These are phyloP conservation scores for Leptonema lineaticorne DNA, from an alignment of 1,140 invertebrate species.

Conservation along the genomic window DNA sequence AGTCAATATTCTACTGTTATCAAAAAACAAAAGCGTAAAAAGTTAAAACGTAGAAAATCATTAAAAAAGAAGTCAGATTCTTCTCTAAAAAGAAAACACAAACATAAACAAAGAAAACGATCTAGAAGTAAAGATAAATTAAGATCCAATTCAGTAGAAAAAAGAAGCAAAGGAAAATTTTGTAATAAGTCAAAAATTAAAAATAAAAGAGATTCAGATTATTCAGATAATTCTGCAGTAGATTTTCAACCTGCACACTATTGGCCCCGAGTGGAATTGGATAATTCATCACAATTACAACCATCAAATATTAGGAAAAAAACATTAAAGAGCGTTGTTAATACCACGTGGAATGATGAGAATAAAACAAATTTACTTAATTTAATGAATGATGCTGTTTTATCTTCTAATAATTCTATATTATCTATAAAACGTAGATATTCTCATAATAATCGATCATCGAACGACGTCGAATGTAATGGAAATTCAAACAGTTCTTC, in stretches of 20 bases:
- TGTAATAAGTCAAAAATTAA: slow-evolving; percentile 31
- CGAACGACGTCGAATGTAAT: too few relatives aligned
- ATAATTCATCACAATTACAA: not conserved
- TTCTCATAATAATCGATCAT: slow-evolving; percentile 4
- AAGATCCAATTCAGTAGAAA: not conserved
- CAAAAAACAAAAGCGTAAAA: slow-evolving; percentile 30
- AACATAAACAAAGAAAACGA: slow-evolving; percentile 30
- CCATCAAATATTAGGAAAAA: not conserved
- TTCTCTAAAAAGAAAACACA: slow-evolving; percentile 22
- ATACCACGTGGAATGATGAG: not conserved
- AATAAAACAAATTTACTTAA: slow-evolving; percentile 22
- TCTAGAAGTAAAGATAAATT: slow-evolving; percentile 30
- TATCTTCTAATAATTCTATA: slow-evolving; percentile 26
- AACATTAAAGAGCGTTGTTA: slow-evolving; percentile 23
- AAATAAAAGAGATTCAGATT: slow-evolving; percentile 18
- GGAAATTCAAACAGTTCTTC: too few relatives aligned
- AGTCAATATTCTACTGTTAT: not conserved
- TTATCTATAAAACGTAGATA: slow-evolving; percentile 26
- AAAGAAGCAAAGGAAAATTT: slow-evolving; percentile 24
- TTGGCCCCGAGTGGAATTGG: not conserved
- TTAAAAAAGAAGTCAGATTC: slow-evolving; percentile 3
- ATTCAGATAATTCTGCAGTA: not conserved
- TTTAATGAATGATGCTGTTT: slow-evolving; percentile 23
- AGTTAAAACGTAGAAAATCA: slow-evolving; percentile 30
- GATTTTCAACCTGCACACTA: not conserved